Base-by-base conservation (phyloP, 2,113 vertebrate genomes). In the Saguinus imperator region DNA sequence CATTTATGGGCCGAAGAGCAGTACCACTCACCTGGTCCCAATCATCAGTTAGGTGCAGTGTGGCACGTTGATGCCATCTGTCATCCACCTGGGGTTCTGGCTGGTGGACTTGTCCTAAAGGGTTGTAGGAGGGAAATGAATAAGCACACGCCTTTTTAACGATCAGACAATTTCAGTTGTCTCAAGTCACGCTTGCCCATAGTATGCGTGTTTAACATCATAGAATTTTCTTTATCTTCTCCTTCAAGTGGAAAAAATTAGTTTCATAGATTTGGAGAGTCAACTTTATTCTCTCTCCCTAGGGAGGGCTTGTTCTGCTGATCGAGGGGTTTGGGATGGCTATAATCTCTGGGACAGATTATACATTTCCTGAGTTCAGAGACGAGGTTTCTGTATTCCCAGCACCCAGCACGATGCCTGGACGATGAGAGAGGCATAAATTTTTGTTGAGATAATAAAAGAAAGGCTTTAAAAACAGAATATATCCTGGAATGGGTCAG, bases 31-130 rank as follows among this genome's bases (percentile, higher is more conserved):
- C 84, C 96, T 98, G 8, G 98, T 99, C 96, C 90, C 98, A n/a
- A 99, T 87, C 45, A 99, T 97, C 72, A 99, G 87, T 88, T 98
- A 99, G 96, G 98, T 99, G 93, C 98, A 97, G 72, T 98, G 97
- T 13, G 96, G 79, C 99, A 99, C 98, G 85, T 97, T 85, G 90
- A 94, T 89, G 37, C 99, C 98, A 97, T 98, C 99, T 35, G 98
- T 98, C 16, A 98, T 98, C 97, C 98, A 98, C 96, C 98, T 98
- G 55, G 96, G 96, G 66, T 98, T 99, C 95, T 89, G 97, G 90
- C 94, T 96, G 70, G 68, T 21, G 4, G 97, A 68, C 86, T 98
- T 98, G 81, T 98, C 98, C 95, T 97, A 95, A 98, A 98, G 90
- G 45, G 21, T 48, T 35, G 14, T 20, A 29, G 16, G 75, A 55